phyloP scores from a whole-genome alignment of 2,113 vertebrate genomes.

The Fulica atra region DNA sequence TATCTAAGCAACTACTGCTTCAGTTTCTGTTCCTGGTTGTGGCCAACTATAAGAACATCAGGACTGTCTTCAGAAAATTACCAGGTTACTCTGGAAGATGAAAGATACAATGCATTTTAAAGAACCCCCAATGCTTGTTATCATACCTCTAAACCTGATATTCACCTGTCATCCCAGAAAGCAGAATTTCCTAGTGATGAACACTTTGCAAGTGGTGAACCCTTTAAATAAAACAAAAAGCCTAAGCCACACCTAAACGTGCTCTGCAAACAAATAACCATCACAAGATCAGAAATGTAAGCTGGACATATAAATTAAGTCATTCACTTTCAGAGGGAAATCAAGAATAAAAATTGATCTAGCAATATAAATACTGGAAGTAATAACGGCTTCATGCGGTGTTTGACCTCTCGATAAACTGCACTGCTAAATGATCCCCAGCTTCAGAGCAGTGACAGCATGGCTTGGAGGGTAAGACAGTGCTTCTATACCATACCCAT shows the following conservation, averaged over 20 bases:
- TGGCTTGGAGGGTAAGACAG: neutral
- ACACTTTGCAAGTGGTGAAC: neutral
- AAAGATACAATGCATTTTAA: neutral
- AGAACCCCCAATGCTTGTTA: neutral
- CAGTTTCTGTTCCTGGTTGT: neutral
- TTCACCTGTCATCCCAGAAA: neutral
- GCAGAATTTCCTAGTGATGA: neutral
- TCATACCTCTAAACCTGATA: neutral
- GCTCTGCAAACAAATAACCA: neutral
- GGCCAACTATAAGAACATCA: neutral
- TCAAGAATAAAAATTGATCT: slow-evolving; percentile 37
- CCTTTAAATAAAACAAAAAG: neutral
- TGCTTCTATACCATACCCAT: neutral
- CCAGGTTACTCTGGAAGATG: neutral
- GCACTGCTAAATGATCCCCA: neutral
- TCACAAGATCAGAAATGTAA: neutral
- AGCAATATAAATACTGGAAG: slow-evolving; percentile 25
- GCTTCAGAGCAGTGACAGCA: neutral
- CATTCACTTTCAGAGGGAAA: neutral
- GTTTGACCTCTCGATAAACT: neutral
- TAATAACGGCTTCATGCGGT: neutral
- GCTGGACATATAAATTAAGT: neutral
- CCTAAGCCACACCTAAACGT: neutral
- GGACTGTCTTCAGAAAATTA: neutral
- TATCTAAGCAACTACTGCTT: neutral